Conservation (phyloP, 92 coral and sea anemone genomes). For the Porites rus region DNA sequence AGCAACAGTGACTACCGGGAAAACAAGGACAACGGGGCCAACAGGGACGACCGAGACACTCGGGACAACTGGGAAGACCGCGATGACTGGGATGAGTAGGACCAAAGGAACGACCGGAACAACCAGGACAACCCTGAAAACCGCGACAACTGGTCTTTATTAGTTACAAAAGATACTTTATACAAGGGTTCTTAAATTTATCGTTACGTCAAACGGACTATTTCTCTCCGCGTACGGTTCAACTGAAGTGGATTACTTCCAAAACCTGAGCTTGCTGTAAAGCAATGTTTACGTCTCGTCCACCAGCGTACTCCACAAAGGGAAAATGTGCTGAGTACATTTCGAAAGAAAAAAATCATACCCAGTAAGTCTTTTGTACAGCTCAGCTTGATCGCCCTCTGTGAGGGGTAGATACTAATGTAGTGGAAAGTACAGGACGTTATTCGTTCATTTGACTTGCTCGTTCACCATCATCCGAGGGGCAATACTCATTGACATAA, state of each 20-base stretch:
- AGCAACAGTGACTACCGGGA: too few relatives aligned
- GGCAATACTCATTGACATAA: conserved; percentile 98
- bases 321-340: too few relatives aligned
- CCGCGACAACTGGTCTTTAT: neutral
- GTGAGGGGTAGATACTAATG: neutral
- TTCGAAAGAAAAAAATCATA: too few relatives aligned
- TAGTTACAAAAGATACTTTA: conserved; percentile 13
- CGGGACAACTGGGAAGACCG: too few relatives aligned
- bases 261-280: conserved; percentile 6
- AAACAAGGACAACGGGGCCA: too few relatives aligned
- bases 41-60: too few relatives aligned
- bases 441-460: conserved; percentile 71
- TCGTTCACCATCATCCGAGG: conserved; percentile 98
- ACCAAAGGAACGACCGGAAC: too few relatives aligned
- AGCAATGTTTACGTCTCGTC: neutral
- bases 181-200: neutral
- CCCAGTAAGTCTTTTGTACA: too few relatives aligned
- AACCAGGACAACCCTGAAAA: neutral
- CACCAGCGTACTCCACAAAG: neutral
- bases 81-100: too few relatives aligned
- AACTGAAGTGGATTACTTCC: neutral
- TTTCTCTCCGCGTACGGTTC: neutral
- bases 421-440: neutral
- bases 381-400: neutral
- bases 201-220: neutral